These are phyloP conservation scores for Ciona savignyi DNA, from an alignment of 23 tunicate genomes.

Conservation along the genomic window DNA sequence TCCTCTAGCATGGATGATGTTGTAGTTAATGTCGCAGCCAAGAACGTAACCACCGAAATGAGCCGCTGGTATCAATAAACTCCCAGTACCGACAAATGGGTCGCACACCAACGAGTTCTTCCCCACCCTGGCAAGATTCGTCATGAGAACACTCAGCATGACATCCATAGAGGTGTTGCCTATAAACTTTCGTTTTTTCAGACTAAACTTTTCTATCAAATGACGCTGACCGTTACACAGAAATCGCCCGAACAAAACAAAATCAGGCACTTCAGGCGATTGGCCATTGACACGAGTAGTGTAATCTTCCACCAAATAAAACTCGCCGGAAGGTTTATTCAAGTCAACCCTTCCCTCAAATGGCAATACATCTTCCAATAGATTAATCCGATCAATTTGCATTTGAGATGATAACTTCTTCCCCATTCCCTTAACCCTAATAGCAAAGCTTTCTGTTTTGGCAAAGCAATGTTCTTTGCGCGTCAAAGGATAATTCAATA, in stretches of 20 bases:
- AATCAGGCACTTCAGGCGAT: conserved; percentile 28
- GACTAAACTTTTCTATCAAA: conserved; percentile 48
- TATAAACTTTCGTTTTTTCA: conserved; percentile 73
- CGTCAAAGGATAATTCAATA: conserved; percentile 12
- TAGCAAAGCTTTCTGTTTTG: conserved; percentile 24
- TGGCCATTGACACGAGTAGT: conserved; percentile 10
- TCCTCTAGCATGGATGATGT: conserved; percentile 84
- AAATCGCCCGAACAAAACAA: conserved; percentile 57
- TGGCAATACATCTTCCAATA: conserved; percentile 57
- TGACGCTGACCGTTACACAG: conserved; percentile 73
- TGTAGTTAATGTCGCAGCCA: conserved; percentile 94
- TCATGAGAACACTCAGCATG: conserved; percentile 74
- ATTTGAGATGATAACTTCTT: conserved; percentile 46
- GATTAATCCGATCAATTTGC: conserved; percentile 46
- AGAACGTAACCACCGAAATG: conserved; percentile 75
- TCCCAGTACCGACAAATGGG: conserved; percentile 98
- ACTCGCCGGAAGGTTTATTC: conserved; percentile 41
- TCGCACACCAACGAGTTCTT: conserved; percentile 59
- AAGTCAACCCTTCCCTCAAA: conserved; percentile 72
- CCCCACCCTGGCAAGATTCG: conserved; percentile 60
- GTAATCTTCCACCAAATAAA: conserved; percentile 74
- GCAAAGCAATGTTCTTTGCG: conserved; percentile 26
- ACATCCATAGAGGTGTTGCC: conserved; percentile 99
- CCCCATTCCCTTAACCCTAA: conserved; percentile 72
- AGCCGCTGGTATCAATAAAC: conserved; percentile 82